Conservation (phyloP, 2,888 invertebrate species). For the Machimus atricapillus region DNA sequence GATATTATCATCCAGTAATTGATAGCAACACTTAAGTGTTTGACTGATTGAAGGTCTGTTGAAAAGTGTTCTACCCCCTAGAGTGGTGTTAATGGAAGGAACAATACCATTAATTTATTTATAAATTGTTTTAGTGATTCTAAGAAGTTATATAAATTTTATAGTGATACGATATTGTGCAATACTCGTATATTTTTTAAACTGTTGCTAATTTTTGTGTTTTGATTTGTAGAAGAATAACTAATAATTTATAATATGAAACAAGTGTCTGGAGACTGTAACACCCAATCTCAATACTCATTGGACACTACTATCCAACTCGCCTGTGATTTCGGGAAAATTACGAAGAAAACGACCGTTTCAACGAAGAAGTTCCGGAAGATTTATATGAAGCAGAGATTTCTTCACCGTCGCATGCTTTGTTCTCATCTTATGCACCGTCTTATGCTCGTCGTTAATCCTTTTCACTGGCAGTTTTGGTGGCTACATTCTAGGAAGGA, state of each 20-base stretch:
- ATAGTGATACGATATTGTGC: background rate
- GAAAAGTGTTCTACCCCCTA: background rate
- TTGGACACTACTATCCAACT: background rate
- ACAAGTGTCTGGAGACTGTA: background rate
- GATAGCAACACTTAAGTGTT: background rate
- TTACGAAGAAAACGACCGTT: background rate
- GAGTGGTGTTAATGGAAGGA: background rate
- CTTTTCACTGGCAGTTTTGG: background rate
- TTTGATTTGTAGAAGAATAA: background rate
- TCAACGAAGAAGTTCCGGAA: background rate
- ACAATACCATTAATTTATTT: background rate
- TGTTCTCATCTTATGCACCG: background rate
- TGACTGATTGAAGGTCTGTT: background rate
- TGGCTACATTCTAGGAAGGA: background rate
- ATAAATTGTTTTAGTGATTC: background rate
- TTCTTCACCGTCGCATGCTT: background rate
- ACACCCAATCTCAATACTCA: background rate
- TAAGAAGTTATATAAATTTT: background rate
- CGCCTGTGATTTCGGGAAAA: background rate
- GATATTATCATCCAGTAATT: background rate
- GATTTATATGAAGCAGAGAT: background rate
- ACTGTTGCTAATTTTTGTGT: background rate
- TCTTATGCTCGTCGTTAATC: background rate
- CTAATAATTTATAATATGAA: background rate
- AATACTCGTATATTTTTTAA: background rate